A percentile compares a stretch with the other conserved stretches of the same genome.
Conservation (phyloP, 2,888 invertebrate genomes). For the Calliphora vomitoria region DNA sequence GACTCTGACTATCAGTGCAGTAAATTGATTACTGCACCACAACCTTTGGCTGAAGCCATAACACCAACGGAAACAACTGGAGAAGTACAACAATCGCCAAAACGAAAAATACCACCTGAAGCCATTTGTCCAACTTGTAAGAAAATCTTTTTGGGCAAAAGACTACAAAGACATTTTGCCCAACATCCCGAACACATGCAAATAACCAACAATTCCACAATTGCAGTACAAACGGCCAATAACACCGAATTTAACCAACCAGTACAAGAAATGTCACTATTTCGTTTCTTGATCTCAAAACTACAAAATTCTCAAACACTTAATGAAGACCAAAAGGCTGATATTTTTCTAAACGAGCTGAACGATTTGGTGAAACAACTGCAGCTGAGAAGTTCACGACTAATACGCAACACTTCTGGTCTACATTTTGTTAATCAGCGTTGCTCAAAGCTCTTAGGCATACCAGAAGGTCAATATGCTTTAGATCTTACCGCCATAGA, state of each 20-base stretch:
- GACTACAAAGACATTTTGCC: slow-evolving; percentile 81
- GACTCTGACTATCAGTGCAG: slow-evolving; percentile 49
- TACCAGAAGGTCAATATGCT: slow-evolving; percentile 84
- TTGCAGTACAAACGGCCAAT: not conserved
- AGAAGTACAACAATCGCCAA: slow-evolving; percentile 40
- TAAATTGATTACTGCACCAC: slow-evolving; percentile 59
- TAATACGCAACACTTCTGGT: slow-evolving; percentile 83
- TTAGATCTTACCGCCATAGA: slow-evolving; percentile 82
- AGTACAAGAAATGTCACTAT: slow-evolving; percentile 78
- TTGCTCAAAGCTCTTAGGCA: slow-evolving; percentile 81
- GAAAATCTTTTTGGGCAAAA: slow-evolving; percentile 83
- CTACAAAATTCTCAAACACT: slow-evolving; percentile 79
- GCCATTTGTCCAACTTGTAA: slow-evolving; percentile 82
- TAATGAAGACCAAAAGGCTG: slow-evolving; percentile 82
- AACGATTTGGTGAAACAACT: slow-evolving; percentile 83
- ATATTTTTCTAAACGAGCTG: slow-evolving; percentile 82
- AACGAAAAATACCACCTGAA: slow-evolving; percentile 79
- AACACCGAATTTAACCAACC: not conserved
- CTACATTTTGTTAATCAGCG: slow-evolving; percentile 82
- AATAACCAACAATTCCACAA: slow-evolving; percentile 26
- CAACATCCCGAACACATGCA: slow-evolving; percentile 82
- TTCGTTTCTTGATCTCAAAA: slow-evolving; percentile 81
- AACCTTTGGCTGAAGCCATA: not conserved
- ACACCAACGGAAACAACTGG: not conserved
- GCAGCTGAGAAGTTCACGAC: slow-evolving; percentile 81